Conservation (phyloP, 2,113 vertebrate genomes). For the Leptodactylus fuscus region DNA sequence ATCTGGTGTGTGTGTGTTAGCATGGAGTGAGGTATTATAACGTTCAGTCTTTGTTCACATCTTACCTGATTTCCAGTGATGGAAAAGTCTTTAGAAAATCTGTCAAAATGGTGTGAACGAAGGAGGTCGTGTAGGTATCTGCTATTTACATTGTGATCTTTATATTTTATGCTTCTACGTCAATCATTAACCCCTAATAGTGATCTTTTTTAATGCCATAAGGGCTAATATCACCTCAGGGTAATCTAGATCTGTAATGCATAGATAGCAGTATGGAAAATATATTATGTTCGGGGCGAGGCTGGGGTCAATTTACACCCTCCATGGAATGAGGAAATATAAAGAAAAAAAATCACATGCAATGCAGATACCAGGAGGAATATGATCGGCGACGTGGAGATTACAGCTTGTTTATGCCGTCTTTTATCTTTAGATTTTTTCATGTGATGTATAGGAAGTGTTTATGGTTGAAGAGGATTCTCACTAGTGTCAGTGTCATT, state of each 20-base stretch:
- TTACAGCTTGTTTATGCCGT: background rate
- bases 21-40: too few species aligned
- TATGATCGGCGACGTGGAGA: background rate
- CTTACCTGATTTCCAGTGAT: too few species aligned
- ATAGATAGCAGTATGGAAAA: background rate
- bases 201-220: background rate
- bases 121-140: too few species aligned
- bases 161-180: background rate
- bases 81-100: too few species aligned
- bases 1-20: too few species aligned
- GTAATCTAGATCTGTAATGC: background rate
- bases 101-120: too few species aligned
- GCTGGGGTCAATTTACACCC: background rate
- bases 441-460: background rate
- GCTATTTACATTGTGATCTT: too few species aligned
- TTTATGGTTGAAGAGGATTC: background rate
- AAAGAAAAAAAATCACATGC: background rate
- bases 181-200: background rate
- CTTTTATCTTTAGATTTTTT: background rate
- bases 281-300: background rate
- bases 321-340: constrained; percentile 37
- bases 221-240: background rate
- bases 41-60: too few species aligned
- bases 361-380: background rate
- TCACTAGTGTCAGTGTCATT: background rate